A percentile compares a stretch with the other conserved stretches of the same genome.
Evolutionary conservation across 2,113 vertebrate genomes (phyloP).

Genomic region (Anguilla rostrata): DNA sequence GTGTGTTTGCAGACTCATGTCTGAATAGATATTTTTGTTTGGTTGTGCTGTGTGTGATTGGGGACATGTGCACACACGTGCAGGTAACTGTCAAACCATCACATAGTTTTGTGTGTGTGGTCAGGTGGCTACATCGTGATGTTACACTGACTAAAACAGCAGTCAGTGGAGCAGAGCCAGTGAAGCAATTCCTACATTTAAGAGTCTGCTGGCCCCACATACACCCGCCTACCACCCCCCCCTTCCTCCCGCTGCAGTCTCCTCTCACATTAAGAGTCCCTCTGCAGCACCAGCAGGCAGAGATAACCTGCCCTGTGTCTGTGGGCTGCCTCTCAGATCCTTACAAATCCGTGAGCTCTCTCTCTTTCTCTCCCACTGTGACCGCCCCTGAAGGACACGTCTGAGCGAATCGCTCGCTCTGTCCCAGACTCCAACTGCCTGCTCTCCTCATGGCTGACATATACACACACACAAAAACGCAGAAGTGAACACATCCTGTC

Average conservation of each 20-base stretch:
- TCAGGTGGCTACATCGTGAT: background rate
- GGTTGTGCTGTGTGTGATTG: background rate
- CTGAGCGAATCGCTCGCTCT: constrained; percentile 17
- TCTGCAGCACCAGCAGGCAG: constrained; percentile 14
- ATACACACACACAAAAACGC: background rate
- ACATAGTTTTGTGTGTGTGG: background rate
- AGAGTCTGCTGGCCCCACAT: background rate
- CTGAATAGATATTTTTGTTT: background rate
- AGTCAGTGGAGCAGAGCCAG: background rate
- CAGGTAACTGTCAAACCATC: background rate
- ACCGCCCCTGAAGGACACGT: constrained; percentile 20
- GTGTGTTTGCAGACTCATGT: background rate
- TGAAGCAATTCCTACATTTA: background rate
- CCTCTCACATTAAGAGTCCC: constrained; percentile 18
- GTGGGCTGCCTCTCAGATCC: constrained; percentile 35
- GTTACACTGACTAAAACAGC: background rate
- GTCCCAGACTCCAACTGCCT: background rate
- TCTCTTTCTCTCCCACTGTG: background rate
- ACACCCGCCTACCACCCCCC: background rate
- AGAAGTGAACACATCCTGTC: background rate
- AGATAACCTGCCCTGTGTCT: constrained; percentile 27
- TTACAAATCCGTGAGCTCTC: constrained; percentile 35
- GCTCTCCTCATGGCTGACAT: background rate
- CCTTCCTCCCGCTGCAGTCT: background rate
- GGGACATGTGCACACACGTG: too few relatives aligned